Base-by-base conservation (phyloP, 2,888 invertebrate species). In the Biston betularia region DNA sequence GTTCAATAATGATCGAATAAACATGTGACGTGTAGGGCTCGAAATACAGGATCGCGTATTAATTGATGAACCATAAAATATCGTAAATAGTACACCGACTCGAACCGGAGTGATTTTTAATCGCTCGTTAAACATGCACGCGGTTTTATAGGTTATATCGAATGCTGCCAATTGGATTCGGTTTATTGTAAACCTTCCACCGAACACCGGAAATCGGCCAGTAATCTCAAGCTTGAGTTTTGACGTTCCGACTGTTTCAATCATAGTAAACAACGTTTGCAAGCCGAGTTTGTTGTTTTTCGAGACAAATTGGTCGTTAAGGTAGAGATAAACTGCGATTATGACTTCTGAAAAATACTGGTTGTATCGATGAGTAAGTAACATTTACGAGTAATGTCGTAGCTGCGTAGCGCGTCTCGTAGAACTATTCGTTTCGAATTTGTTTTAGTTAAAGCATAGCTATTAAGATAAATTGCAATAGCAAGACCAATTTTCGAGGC, bases 61-160 rank as follows among this genome's bases (percentile, higher is more conserved):
- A 83, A 83, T 85, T 84, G 78, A 80, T 83, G 78, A 77, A 67
- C 75, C 72, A 82, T 85, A 85, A 86, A 85, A 76, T 74, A 70
- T 71, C 72, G 73, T 71, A 75, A 71, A 83, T 80, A 81, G 75
- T 79, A 74, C 75, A 74, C 75, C 78, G 75, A 75, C 59, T 72
- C 71, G 67, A 71, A 70, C 75, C 75, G 72, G 78, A 83, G 83
- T 81, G 83, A 81, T 81, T 80, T 85, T 85, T 83, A 84, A 84
- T 85, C 81, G 84, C 70, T 77, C 81, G 78, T 84, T 80, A 86
- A 85, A 83, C 71, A 67, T 75, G 75, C 71, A 65, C 73, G 70
- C 58, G 68, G 70, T 71, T 80, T 83, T 83, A 83, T 81, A 74
- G 68, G 70, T 69, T 61, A 67, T 70, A 65, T 72, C 64, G 69